phyloP scores from a whole-genome alignment of 2,113 vertebrate genomes.

The Dipodomys spectabilis region DNA sequence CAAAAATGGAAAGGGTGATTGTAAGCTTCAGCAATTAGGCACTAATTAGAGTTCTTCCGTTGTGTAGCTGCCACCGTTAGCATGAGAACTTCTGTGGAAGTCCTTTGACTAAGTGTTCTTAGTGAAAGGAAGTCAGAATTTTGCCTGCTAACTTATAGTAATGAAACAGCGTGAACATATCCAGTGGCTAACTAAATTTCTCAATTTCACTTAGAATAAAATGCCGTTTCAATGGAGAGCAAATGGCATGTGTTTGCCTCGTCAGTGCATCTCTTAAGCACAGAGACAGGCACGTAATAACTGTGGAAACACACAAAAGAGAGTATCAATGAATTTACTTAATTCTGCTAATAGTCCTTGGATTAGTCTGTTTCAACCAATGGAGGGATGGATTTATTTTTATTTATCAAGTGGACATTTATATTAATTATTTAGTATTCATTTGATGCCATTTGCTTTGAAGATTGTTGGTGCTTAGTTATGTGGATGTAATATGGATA shows the following conservation, averaged over 20 bases:
- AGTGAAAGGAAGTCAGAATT: background rate
- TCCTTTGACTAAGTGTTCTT: background rate
- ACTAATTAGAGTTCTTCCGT: constrained; percentile 21
- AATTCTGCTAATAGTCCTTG: background rate
- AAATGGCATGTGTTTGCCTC: background rate
- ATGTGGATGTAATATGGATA: background rate
- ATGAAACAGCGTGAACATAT: background rate
- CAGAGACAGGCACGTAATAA: background rate
- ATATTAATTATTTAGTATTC: constrained; percentile 19
- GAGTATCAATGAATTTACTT: background rate
- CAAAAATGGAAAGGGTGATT: background rate
- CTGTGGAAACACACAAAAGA: background rate
- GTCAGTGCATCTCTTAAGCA: background rate
- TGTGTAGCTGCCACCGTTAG: background rate
- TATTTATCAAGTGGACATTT: background rate
- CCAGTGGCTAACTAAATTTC: background rate
- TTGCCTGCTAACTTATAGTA: background rate
- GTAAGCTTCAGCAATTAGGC: constrained; percentile 53
- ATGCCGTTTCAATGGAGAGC: background rate
- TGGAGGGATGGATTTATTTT: constrained; percentile 33
- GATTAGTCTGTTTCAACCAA: constrained; percentile 1
- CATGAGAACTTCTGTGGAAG: background rate
- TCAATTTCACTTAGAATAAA: constrained; percentile 29
- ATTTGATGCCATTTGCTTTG: background rate
- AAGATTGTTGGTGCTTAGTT: background rate